phyloP scores from a whole-genome alignment of 2,888 invertebrate genomes.

The Xanthia icteritia region DNA sequence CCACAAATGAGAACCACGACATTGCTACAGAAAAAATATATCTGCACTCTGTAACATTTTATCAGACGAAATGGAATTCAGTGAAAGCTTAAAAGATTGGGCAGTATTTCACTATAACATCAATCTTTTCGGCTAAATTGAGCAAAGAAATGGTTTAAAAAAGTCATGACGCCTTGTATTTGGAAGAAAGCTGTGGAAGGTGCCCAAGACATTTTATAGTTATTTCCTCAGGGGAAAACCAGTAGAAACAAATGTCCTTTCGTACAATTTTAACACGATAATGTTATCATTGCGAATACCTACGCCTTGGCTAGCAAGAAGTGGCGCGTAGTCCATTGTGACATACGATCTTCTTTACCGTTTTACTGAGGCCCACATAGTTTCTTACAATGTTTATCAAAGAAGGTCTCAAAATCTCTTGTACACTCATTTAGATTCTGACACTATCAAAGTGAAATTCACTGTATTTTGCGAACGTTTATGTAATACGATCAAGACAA shows the following conservation, averaged over 20 bases:
- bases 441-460: neutral
- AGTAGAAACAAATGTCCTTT: neutral
- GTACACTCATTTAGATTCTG: neutral
- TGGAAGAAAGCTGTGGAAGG: constrained; percentile 2
- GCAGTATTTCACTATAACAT: constrained; percentile 52
- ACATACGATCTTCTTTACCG: too few relatives aligned
- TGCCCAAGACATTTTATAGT: constrained; percentile 27
- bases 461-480: too few relatives aligned
- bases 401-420: too few relatives aligned
- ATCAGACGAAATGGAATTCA: constrained; percentile 51
- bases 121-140: constrained; percentile 58
- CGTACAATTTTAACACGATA: neutral
- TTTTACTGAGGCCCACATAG: neutral
- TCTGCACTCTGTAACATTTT: constrained; percentile 51
- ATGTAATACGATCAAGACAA: neutral
- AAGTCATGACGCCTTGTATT: constrained; percentile 43
- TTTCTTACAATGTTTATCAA: neutral
- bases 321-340: neutral
- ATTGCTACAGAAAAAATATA: constrained; percentile 52
- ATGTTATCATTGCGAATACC: neutral
- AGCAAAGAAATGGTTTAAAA: constrained; percentile 58
- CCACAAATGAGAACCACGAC: constrained; percentile 38
- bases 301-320: neutral
- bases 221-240: constrained; percentile 4
- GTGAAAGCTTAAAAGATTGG: constrained; percentile 62